Evolutionary conservation across 2,888 invertebrate species (phyloP).

Genomic region (Epicampocera succincta): DNA sequence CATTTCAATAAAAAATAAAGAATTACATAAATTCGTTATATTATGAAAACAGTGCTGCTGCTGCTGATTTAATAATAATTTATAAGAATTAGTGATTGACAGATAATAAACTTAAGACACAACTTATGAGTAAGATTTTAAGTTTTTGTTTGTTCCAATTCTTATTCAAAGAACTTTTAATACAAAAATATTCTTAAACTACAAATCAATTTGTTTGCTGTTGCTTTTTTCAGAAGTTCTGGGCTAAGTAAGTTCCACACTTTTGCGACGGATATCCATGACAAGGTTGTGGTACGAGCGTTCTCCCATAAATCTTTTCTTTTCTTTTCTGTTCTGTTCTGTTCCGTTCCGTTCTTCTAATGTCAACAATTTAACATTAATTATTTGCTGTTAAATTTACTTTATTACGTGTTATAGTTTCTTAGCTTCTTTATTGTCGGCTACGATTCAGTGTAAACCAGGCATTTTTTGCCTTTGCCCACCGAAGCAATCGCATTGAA

Average conservation of each 20-base stretch:
- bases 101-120: no score
- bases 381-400: not conserved
- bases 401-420: conserved; percentile 18
- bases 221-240: conserved; percentile 16
- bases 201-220: conserved; percentile 13
- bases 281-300: not conserved
- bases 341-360: not conserved
- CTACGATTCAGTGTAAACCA: conserved; percentile 89
- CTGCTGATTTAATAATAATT: conserved; percentile 17
- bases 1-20: not conserved
- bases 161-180: conserved; percentile 38
- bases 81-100: conserved; percentile 15
- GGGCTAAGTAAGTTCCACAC: not conserved
- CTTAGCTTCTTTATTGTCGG: conserved; percentile 65
- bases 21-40: conserved; percentile 56
- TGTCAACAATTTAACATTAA: not conserved
- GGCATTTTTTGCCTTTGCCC: conserved; percentile 90
- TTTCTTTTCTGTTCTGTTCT: not conserved
- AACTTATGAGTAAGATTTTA: not conserved
- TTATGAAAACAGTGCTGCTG: conserved; percentile 6
- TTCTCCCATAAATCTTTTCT: not conserved
- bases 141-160: conserved; percentile 20
- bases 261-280: not conserved
- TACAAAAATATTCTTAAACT: conserved; percentile 53
- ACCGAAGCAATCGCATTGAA: conserved; percentile 91